Base-by-base conservation (phyloP, 2,888 invertebrate species). In the Drosophila greeni region DNA sequence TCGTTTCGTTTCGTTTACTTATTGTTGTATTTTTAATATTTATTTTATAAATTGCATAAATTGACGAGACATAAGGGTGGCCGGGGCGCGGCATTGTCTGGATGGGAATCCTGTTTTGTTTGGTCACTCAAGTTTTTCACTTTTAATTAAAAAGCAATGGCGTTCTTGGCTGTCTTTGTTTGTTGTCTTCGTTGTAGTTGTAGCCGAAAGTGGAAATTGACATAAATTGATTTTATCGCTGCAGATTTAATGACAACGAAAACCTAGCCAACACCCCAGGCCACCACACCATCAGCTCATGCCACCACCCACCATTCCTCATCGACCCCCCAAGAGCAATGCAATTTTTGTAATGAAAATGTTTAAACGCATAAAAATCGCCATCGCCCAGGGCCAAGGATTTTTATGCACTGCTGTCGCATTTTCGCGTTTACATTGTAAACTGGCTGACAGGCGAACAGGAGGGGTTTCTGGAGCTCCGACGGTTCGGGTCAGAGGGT, bases 21-120 rank as follows among this genome's bases (percentile, higher is more conserved):
- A 65, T 76, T 72, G 82, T 80, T 69, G 70, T 83, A 81, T 79
- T 72, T 84, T 80, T 73, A 73, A 73, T 83, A 81, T 81, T 81
- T 81, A 84, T 81, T 81, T 81, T 84, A 81, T 84, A 84, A 84
- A 81, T 81, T 81, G 85, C 82, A 81, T 81, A 81, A 84, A 84
- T 84, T 83, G 76, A 81, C 75, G 73, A 73, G 75, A 73, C 69
- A 68, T 67, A 73, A 72, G 66, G 67, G 72, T 70, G 57, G 67
- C 36, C 39, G 39, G 23, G 47, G 33, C 11, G 49, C 54, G 58
- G 66, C 61, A 54, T 65, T 70, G 33, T 47, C 42, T 24, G 16
- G 5, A n/a, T 24, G n/a, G n/a, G n/a, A n/a, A n/a, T 42, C n/a
- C 45, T 78, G 82, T 81, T 78, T 77, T 75, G 84, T 82, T 84